Evolutionary conservation across 2,888 invertebrate species (phyloP).

Genomic region (Tenthredo distinguenda): DNA sequence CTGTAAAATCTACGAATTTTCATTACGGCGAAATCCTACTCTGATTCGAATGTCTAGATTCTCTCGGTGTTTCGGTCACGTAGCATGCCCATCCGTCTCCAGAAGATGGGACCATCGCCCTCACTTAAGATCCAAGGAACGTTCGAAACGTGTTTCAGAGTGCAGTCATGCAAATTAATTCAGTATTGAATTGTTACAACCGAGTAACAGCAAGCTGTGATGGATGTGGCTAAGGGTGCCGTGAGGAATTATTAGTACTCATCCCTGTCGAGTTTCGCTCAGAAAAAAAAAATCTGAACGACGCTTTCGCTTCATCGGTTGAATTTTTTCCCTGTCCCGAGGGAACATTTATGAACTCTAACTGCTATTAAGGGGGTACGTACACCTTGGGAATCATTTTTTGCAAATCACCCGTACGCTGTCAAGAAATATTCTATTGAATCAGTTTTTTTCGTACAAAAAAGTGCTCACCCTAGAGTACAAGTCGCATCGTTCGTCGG

Average conservation of each 20-base stretch:
- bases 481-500: too few relatives aligned
- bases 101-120: background rate
- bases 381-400: background rate
- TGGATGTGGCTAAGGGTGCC: background rate
- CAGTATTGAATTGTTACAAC: constrained; percentile 3
- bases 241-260: background rate
- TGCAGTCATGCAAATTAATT: constrained; percentile 11
- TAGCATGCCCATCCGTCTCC: background rate
- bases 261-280: background rate
- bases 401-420: background rate
- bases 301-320: background rate
- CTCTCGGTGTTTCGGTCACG: constrained; percentile 5
- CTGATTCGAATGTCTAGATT: background rate
- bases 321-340: background rate
- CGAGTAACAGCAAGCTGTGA: background rate
- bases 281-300: background rate
- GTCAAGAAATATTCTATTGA: background rate
- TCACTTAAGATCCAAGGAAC: background rate
- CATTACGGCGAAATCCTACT: background rate
- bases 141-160: background rate
- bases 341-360: background rate
- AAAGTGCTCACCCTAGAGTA: too few relatives aligned
- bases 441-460: background rate
- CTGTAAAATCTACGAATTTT: background rate
- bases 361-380: background rate